phyloP scores from a whole-genome alignment of 2,888 invertebrate species.

The Antheraea yamamai region DNA sequence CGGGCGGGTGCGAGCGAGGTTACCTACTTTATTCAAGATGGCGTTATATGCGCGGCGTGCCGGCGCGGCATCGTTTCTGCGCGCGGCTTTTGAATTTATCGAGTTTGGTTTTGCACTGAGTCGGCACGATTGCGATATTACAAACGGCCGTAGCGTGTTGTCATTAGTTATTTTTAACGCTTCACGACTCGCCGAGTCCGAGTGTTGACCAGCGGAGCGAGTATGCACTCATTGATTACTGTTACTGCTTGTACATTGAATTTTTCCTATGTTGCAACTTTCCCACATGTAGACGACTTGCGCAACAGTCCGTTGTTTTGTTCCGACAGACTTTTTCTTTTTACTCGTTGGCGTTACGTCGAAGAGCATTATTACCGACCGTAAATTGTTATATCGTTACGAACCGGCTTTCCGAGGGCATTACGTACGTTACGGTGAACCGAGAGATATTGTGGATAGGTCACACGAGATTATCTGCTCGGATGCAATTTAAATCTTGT shows the following conservation, averaged over 20 bases:
- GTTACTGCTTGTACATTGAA: conserved; percentile 60
- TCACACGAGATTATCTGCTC: neutral
- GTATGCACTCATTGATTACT: conserved; percentile 58
- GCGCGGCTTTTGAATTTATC: conserved; percentile 74
- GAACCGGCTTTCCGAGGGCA: conserved; percentile 37
- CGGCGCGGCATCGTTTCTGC: conserved; percentile 70
- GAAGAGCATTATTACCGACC: conserved; percentile 47
- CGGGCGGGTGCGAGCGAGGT: conserved; percentile 60
- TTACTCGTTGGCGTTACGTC: conserved; percentile 53
- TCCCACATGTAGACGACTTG: conserved; percentile 75
- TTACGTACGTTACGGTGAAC: conserved; percentile 1
- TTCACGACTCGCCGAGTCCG: conserved; percentile 44
- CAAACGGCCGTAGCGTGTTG: conserved; percentile 74
- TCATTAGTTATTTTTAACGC: conserved; percentile 80
- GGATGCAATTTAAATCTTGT: neutral
- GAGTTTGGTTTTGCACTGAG: conserved; percentile 69
- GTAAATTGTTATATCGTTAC: conserved; percentile 52
- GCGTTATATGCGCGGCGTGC: conserved; percentile 78
- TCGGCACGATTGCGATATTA: conserved; percentile 69
- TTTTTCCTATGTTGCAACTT: conserved; percentile 73
- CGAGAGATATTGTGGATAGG: neutral
- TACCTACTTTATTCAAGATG: conserved; percentile 70
- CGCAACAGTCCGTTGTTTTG: conserved; percentile 75
- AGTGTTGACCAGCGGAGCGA: conserved; percentile 55
- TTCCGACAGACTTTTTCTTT: conserved; percentile 74